Evolutionary conservation across 2,888 invertebrate species (phyloP).

Genomic region (Aporophyla lueneburgensis): DNA sequence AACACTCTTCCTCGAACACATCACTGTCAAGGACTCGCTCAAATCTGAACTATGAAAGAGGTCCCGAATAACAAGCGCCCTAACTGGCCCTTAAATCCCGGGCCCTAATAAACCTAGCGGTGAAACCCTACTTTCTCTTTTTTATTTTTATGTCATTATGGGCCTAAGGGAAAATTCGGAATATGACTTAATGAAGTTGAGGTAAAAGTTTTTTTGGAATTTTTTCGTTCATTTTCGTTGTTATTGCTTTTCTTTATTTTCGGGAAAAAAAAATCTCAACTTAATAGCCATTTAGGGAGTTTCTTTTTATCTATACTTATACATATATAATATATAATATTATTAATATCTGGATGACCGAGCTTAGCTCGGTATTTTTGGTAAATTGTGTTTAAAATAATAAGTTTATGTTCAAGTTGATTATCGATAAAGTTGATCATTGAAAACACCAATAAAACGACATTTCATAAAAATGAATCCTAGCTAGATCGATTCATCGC

Average conservation of each 20-base stretch:
- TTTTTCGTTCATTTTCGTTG: constrained; percentile 11
- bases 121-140: constrained; percentile 60
- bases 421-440: no score
- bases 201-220: constrained; percentile 28
- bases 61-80: constrained; percentile 57
- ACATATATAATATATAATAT: no score
- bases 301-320: no score
- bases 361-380: no score
- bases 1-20: constrained; percentile 11
- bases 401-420: no score
- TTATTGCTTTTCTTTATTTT: not conserved
- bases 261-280: not conserved
- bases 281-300: not conserved
- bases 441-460: no score
- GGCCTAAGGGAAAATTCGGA: constrained; percentile 33
- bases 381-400: no score
- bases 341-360: no score
- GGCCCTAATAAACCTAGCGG: constrained; percentile 60
- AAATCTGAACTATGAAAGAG: constrained; percentile 62
- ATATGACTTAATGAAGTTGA: constrained; percentile 53
- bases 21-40: constrained; percentile 38
- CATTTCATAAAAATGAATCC: no score
- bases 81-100: constrained; percentile 57
- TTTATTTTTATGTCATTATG: constrained; percentile 65
- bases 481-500: no score